Evolutionary conservation across 2,797 vertebrate genomes (phyloP), one percentile per base, ranked within the genome.

Genomic region (Galago senegalensis): DNA sequence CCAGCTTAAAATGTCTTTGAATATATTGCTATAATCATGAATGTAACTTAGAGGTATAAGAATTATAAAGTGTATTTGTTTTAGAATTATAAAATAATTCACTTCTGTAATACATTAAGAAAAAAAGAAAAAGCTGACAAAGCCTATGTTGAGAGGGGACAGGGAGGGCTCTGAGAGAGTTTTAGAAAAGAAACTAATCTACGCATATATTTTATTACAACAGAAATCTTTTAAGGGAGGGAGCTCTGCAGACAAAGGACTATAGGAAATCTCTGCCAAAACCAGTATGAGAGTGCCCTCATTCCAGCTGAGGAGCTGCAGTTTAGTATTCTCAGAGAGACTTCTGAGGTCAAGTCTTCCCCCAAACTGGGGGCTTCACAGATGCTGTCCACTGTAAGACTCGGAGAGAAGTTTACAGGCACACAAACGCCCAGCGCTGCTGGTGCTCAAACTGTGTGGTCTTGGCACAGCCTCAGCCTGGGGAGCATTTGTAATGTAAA

Each of bases 1-100:
- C 23, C 46, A 79, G 37, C 61, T 97, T 83, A 83, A 88, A 84
- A 58, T 84, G 58, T 18, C 21, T 88, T 20, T 60, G 37, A 86
- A 53, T 76, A 69, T 46, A 56, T 81, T 61, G 31, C 40, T 85
- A 49, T 49, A 79, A 40, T 6, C 20, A 67, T 34, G 12, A 31
- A 81, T 17, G 6, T 75, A 34, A 27, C 29, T 69, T 53, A 29
- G 8, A 69, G 25, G 34, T 60, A 40, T 40, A 60, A 81, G 6
- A 80, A 69, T 88, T 82, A 65, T n/a, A 56, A 58, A 17, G 37
- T 13, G 34, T 31, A 34, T 87, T 67, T 65, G 53, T 79, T 53
- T 86, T n/a, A 40, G 34, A 89, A 70, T 75, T 82, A 72, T 82
- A 3, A 46, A 56, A 75, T 21, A 63, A 29, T 12, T 86, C 43